Evolutionary conservation across 2,797 vertebrate genomes (phyloP).

Genomic region (Chelmon rostratus): DNA sequence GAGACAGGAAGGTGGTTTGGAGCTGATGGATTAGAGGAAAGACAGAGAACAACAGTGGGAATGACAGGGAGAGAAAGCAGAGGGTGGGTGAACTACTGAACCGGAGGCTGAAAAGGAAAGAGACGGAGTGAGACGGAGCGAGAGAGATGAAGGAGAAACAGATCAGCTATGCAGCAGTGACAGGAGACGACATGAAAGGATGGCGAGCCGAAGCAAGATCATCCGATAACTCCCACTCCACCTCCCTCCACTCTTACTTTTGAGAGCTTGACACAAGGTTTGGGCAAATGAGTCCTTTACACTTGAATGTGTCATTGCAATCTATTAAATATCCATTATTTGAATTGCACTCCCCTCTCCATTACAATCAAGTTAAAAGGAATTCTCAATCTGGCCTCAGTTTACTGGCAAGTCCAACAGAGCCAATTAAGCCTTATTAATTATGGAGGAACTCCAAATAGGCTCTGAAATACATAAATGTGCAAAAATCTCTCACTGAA

Average conservation of each 20-base stretch:
- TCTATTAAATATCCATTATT: slow-evolving; percentile 86
- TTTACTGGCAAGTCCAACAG: slow-evolving; percentile 81
- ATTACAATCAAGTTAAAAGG: slow-evolving; percentile 81
- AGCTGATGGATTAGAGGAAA: slow-evolving; percentile 52
- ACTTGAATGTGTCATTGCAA: slow-evolving; percentile 78
- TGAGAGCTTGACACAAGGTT: slow-evolving; percentile 69
- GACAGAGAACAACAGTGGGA: slow-evolving; percentile 48
- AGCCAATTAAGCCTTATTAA: slow-evolving; percentile 81
- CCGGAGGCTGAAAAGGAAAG: slow-evolving; percentile 39
- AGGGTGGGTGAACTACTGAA: slow-evolving; percentile 44
- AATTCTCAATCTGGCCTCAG: slow-evolving; percentile 74
- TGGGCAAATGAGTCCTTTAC: slow-evolving; percentile 78
- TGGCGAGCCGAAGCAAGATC: slow-evolving; percentile 42
- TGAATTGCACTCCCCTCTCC: slow-evolving; percentile 76
- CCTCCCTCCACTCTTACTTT: slow-evolving; percentile 55
- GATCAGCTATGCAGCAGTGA: slow-evolving; percentile 44
- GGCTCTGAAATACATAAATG: slow-evolving; percentile 76
- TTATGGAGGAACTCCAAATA: slow-evolving; percentile 79
- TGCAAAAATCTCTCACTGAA: slow-evolving; percentile 54
- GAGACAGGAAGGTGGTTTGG: slow-evolving; percentile 45
- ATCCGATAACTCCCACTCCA: slow-evolving; percentile 55
- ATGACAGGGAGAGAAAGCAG: slow-evolving; percentile 17
- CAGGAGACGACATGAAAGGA: slow-evolving; percentile 57
- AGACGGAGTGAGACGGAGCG: slow-evolving; percentile 19
- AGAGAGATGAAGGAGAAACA: slow-evolving; percentile 46